Base-by-base conservation (phyloP, 2,888 invertebrate genomes). In the Macaria notata region DNA sequence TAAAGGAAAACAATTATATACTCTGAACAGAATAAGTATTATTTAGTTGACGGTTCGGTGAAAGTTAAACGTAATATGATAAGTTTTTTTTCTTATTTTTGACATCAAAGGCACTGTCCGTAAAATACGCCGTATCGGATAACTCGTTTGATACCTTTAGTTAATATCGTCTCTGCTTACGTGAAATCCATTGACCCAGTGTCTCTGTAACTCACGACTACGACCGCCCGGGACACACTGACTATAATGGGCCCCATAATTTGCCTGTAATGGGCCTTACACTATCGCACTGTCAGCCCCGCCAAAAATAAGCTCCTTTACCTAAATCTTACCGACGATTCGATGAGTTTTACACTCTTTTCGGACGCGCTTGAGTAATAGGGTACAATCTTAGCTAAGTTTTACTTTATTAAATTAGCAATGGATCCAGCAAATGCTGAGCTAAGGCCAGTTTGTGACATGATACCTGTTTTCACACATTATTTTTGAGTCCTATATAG, bases 211-310 rank as follows among this genome's bases (percentile, higher is more conserved):
- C 84, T 88, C 87, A 87, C 79, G 75, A 71, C 71, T 74, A 78
- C 75, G 75, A 66, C 80, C 77, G 78, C 78, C 79, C 82, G 82
- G 83, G 88, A 85, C 86, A 83, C 79, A 76, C 83, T 86, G 85
- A 84, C 87, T 80, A 86, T 88, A 88, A 88, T 87, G 86, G 86
- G 81, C 56, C 78, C 81, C 81, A 88, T 88, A 88, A 88, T 88
- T 88, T 88, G 86, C 86, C 83, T 87, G 84, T 88, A 88, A 88
- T 88, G 88, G 88, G 85, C 83, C 83, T 82, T 86, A 87, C 86
- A 88, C 89, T 89, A 89, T 89, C 88, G 87, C 85, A 78, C 84
- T 89, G 89, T 88, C 88, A 86, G 85, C 81, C 76, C 77, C 75
- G 83, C 81, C 83, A 83, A 88, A 88, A 87, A 88, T 88, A 89